A percentile compares a stretch with the other conserved stretches of the same genome.
Evolutionary conservation across 2,797 vertebrate genomes (phyloP).

Genomic region (Pogoniulus pusillus): DNA sequence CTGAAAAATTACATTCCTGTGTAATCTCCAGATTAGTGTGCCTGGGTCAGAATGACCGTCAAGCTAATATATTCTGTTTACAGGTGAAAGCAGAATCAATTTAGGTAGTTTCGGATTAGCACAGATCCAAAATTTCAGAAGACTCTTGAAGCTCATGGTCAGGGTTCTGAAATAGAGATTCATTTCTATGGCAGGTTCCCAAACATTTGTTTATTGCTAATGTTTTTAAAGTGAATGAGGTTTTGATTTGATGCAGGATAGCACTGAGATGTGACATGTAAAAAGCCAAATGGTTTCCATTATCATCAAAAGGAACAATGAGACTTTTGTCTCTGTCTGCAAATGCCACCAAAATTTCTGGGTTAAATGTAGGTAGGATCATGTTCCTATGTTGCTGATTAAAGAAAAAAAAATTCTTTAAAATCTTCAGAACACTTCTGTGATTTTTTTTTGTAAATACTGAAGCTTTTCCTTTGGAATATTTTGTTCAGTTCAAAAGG

Average conservation of each 20-base stretch:
- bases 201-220: not conserved
- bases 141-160: not conserved
- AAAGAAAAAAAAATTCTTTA: not conserved
- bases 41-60: not conserved
- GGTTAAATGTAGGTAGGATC: not conserved
- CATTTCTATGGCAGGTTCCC: not conserved
- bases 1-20: not conserved
- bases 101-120: not conserved
- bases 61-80: not conserved
- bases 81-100: not conserved
- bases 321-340: not conserved
- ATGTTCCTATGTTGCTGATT: not conserved
- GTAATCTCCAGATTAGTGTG: not conserved
- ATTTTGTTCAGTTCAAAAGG: not conserved
- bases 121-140: not conserved
- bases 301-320: not conserved
- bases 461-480: not conserved
- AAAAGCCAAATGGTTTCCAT: not conserved
- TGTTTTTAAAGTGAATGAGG: not conserved
- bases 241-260: not conserved
- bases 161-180: not conserved
- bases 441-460: not conserved
- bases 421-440: not conserved
- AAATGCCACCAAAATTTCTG: not conserved
- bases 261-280: not conserved